A percentile compares a stretch with the other conserved stretches of the same genome.
Evolutionary conservation across 2,113 vertebrate genomes (phyloP).

Genomic region (Azemiops feae): DNA sequence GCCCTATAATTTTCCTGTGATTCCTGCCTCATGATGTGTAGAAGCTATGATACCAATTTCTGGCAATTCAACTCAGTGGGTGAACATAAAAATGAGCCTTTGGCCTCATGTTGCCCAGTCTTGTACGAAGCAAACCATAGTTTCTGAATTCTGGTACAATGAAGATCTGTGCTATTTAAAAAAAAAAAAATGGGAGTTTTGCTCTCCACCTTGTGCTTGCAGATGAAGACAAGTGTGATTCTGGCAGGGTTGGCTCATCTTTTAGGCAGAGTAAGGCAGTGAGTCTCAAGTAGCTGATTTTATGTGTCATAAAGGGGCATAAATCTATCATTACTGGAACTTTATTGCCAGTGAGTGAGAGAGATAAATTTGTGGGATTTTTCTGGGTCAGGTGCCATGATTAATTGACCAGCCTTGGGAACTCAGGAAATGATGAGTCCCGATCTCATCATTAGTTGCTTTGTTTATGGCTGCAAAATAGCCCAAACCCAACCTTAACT

Average conservation of each 20-base stretch:
- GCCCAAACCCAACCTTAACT: not conserved
- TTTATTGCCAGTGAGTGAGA: not conserved
- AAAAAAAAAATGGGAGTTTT: not conserved
- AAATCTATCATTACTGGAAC: not conserved
- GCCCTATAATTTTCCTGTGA: not conserved
- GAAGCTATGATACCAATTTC: not conserved
- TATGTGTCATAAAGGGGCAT: not conserved
- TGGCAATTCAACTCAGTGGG: not conserved
- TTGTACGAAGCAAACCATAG: not conserved
- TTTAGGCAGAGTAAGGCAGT: not conserved
- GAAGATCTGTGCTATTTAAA: not conserved
- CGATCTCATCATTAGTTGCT: not conserved
- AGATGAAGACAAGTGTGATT: not conserved
- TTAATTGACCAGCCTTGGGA: not conserved
- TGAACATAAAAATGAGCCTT: not conserved
- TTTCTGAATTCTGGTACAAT: not conserved
- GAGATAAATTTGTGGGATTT: not conserved
- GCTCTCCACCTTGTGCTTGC: not conserved
- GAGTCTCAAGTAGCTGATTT: not conserved
- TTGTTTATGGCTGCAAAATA: not conserved
- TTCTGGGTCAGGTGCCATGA: not conserved
- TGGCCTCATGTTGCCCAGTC: not conserved
- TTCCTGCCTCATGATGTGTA: not conserved
- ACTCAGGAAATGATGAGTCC: not conserved
- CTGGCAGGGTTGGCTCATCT: no score